These are phyloP conservation scores for Campoletis sonorensis DNA, from an alignment of 1,140 invertebrate species.

Conservation along the genomic window DNA sequence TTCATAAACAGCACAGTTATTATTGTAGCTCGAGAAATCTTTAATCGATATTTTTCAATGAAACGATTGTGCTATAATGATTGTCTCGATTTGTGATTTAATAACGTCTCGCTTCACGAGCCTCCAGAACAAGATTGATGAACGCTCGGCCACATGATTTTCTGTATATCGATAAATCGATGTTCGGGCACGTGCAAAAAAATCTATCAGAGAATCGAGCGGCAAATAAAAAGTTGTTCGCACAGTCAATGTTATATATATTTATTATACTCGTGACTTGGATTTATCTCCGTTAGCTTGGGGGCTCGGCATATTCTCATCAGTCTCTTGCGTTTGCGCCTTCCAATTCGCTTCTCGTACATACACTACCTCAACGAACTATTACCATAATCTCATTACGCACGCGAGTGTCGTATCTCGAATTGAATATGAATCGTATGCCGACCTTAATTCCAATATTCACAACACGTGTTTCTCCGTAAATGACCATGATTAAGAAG, in stretches of 20 bases:
- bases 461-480: constrained; percentile 11
- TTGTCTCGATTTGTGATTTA: constrained; percentile 13
- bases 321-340: not conserved
- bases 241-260: not conserved
- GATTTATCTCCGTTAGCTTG: constrained; percentile 32
- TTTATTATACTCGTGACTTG: constrained; percentile 17
- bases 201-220: not conserved
- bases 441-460: constrained; percentile 36
- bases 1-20: not conserved
- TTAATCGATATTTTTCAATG: not conserved
- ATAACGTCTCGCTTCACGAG: constrained; percentile 21
- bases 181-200: not conserved
- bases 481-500: not conserved
- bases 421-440: constrained; percentile 32
- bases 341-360: constrained; percentile 11
- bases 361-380: not conserved
- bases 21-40: not conserved
- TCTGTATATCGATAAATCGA: constrained; percentile 4
- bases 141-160: constrained; percentile 11
- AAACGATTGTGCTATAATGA: constrained; percentile 12
- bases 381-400: constrained; percentile 42
- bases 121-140: constrained; percentile 32
- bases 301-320: constrained; percentile 27
- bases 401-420: constrained; percentile 29
- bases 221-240: not conserved